These are phyloP conservation scores for Leptinotarsa juncta DNA, from an alignment of 2,888 invertebrate species.

Conservation along the genomic window DNA sequence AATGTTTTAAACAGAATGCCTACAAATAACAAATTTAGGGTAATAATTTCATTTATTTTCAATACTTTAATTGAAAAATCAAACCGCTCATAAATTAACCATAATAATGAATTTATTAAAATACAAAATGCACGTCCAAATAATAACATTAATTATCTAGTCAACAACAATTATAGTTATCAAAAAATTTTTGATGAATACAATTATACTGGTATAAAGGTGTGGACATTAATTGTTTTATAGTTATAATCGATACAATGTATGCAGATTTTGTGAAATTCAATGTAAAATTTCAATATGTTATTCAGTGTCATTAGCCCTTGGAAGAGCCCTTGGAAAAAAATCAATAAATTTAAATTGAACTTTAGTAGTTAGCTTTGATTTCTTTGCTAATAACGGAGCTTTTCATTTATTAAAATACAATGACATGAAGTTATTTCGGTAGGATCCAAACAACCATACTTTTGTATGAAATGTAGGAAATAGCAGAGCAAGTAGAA, in stretches of 20 bases:
- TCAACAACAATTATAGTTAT: slow-evolving; percentile 21
- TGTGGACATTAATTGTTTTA: slow-evolving; percentile 22
- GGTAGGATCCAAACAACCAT: too few relatives aligned
- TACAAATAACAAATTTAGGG: not conserved
- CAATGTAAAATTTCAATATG: too few relatives aligned
- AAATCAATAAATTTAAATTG: too few relatives aligned
- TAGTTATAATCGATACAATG: slow-evolving; percentile 5
- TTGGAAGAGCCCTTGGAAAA: too few relatives aligned
- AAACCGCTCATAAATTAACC: slow-evolving; percentile 24
- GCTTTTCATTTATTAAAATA: too few relatives aligned
- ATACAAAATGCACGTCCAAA: slow-evolving; percentile 23
- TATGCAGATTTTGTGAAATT: not conserved
- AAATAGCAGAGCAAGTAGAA: too few relatives aligned
- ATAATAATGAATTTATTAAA: slow-evolving; percentile 10
- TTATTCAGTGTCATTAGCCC: too few relatives aligned
- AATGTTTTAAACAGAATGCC: not conserved
- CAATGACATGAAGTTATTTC: too few relatives aligned
- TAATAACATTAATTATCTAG: slow-evolving; percentile 24
- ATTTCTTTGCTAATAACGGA: too few relatives aligned
- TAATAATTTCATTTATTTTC: slow-evolving; percentile 1
- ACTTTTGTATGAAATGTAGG: too few relatives aligned
- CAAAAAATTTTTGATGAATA: slow-evolving; percentile 13
- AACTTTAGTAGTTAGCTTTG: too few relatives aligned
- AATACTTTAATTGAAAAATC: slow-evolving; percentile 4
- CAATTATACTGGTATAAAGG: slow-evolving; percentile 21